These are phyloP conservation scores for Oscheius sp. DNA, from an alignment of 2,888 invertebrate species.

Conservation along the genomic window DNA sequence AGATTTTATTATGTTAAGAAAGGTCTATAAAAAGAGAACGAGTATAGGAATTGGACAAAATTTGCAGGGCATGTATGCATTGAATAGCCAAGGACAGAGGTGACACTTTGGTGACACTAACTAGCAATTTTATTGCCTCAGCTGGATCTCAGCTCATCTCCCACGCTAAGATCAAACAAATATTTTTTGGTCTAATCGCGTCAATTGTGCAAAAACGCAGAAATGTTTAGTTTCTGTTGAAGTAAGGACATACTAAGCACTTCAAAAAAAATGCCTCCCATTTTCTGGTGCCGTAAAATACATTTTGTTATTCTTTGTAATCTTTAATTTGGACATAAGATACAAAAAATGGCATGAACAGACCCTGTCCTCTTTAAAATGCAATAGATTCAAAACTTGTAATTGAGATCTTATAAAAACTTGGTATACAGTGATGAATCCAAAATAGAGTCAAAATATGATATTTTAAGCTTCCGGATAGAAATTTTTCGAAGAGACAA, in stretches of 20 bases:
- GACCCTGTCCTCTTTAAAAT: too few relatives aligned
- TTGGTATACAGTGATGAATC: too few relatives aligned
- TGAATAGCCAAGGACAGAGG: conserved; percentile 5
- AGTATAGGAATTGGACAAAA: conserved; percentile 1
- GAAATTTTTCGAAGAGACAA: too few relatives aligned
- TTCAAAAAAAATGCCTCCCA: too few relatives aligned
- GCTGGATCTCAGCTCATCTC: background rate
- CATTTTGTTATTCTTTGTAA: too few relatives aligned
- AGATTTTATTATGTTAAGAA: background rate
- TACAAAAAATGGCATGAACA: too few relatives aligned
- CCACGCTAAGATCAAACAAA: conserved; percentile 30
- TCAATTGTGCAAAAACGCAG: background rate
- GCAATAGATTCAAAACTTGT: too few relatives aligned
- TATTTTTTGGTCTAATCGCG: background rate
- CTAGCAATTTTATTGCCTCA: conserved; percentile 11
- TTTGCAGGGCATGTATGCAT: conserved; percentile 21
- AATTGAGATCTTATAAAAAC: too few relatives aligned
- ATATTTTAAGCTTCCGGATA: too few relatives aligned
- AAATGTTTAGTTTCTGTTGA: background rate
- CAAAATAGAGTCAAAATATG: too few relatives aligned
- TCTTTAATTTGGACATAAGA: too few relatives aligned
- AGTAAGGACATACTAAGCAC: background rate
- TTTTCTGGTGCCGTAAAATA: too few relatives aligned
- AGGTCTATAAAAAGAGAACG: background rate
- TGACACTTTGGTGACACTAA: conserved; percentile 30